These are phyloP conservation scores for Brachionichthys hirsutus DNA, from an alignment of 2,113 vertebrate species.

Conservation along the genomic window DNA sequence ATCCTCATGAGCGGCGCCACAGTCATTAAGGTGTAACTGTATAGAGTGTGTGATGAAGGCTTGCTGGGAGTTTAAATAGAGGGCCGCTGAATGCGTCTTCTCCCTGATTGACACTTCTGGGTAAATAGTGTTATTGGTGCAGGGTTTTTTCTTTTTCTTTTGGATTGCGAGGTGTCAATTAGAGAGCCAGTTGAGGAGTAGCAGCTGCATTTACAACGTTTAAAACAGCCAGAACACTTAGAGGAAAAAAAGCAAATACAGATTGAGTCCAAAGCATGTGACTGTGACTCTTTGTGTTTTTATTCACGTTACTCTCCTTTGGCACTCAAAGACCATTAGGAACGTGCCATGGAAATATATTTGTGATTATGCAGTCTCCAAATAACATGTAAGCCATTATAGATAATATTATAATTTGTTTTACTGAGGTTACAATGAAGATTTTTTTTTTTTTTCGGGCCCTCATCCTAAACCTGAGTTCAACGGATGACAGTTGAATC, in stretches of 20 bases:
- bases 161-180: slow-evolving; percentile 27
- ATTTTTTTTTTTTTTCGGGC: slow-evolving; percentile 15
- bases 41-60: background rate
- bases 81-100: background rate
- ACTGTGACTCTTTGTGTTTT: background rate
- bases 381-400: slow-evolving; percentile 24
- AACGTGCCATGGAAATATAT: slow-evolving; percentile 19
- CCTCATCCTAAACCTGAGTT: slow-evolving; percentile 30
- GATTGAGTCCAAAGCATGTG: slow-evolving; percentile 22
- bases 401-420: slow-evolving; percentile 21
- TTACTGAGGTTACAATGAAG: slow-evolving; percentile 27
- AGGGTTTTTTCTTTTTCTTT: slow-evolving; percentile 34
- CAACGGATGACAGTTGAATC: slow-evolving; percentile 57
- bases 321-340: slow-evolving; percentile 11
- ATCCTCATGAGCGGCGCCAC: background rate
- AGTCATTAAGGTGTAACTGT: slow-evolving; percentile 3
- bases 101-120: slow-evolving; percentile 41
- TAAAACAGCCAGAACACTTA: slow-evolving; percentile 3
- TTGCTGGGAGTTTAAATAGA: slow-evolving; percentile 6
- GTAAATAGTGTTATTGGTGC: slow-evolving; percentile 29
- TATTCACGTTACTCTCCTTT: background rate
- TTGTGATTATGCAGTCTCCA: slow-evolving; percentile 46
- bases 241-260: background rate
- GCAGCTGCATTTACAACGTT: slow-evolving; percentile 29
- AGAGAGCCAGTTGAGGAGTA: slow-evolving; percentile 38